Conservation (phyloP, 92 coral and sea anemone genomes). For the Phenganax subtilis region DNA sequence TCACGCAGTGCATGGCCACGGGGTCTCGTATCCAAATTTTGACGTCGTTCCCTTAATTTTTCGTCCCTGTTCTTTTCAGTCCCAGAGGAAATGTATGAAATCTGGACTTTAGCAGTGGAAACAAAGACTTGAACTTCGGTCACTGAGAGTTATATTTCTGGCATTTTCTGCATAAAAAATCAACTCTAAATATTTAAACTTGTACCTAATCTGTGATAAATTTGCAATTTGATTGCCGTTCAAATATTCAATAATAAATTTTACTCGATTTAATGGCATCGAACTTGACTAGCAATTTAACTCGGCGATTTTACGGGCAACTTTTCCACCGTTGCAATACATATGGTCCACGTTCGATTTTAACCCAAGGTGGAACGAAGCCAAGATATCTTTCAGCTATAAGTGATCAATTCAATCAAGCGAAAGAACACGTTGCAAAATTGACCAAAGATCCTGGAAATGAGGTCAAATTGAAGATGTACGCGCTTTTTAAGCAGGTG, state of each 20-base stretch:
- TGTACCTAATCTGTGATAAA: neutral
- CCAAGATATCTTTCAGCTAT: slow-evolving; percentile 34
- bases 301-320: slow-evolving; percentile 12
- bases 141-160: too few relatives aligned
- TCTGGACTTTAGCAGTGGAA: too few relatives aligned
- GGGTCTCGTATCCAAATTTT: too few relatives aligned
- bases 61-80: too few relatives aligned
- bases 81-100: too few relatives aligned
- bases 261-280: slow-evolving; percentile 13
- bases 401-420: slow-evolving; percentile 61
- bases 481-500: slow-evolving; percentile 96
- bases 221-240: neutral
- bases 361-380: neutral
- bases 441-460: slow-evolving; percentile 96
- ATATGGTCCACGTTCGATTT: neutral
- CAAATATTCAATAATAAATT: neutral
- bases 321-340: neutral
- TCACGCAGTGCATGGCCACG: too few relatives aligned
- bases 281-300: neutral
- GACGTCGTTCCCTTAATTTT: too few relatives aligned
- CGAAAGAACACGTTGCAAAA: slow-evolving; percentile 65
- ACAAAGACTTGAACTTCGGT: too few relatives aligned
- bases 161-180: neutral
- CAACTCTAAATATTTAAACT: neutral
- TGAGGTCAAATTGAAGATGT: slow-evolving; percentile 80